Conservation (phyloP, 2,113 vertebrate genomes). For the Rhodinocichla rosea region DNA sequence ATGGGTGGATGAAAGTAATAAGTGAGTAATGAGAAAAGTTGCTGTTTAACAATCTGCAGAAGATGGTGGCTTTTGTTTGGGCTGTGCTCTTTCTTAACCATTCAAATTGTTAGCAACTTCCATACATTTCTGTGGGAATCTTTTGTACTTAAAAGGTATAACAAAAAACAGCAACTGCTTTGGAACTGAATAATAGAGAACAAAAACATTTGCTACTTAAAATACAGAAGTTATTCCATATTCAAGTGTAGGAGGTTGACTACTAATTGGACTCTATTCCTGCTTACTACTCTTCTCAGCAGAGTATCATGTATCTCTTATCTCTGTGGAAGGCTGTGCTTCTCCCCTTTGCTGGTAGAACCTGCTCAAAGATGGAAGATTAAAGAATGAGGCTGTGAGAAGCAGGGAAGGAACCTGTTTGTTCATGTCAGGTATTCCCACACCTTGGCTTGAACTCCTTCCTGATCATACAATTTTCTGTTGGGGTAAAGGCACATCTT, state of each 20-base stretch:
- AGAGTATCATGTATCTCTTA: neutral
- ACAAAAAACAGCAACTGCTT: neutral
- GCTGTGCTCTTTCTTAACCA: neutral
- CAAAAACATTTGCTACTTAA: neutral
- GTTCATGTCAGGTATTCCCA: neutral
- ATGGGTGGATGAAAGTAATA: conserved; percentile 46
- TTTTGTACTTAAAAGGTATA: neutral
- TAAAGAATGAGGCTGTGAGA: neutral
- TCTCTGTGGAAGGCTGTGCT: neutral
- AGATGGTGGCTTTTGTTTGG: conserved; percentile 13
- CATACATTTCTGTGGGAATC: neutral
- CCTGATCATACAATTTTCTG: neutral
- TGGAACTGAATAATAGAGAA: neutral
- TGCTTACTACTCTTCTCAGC: neutral
- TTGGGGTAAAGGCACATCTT: neutral
- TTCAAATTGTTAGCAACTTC: neutral
- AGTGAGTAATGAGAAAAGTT: conserved; percentile 23
- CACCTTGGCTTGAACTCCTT: neutral
- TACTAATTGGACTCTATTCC: neutral
- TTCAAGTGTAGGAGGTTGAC: neutral
- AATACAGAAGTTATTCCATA: neutral
- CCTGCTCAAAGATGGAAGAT: neutral
- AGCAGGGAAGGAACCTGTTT: neutral
- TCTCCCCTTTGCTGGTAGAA: neutral
- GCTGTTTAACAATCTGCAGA: neutral